Conservation (phyloP, 2,113 vertebrate genomes). For the Perccottus glenii region DNA sequence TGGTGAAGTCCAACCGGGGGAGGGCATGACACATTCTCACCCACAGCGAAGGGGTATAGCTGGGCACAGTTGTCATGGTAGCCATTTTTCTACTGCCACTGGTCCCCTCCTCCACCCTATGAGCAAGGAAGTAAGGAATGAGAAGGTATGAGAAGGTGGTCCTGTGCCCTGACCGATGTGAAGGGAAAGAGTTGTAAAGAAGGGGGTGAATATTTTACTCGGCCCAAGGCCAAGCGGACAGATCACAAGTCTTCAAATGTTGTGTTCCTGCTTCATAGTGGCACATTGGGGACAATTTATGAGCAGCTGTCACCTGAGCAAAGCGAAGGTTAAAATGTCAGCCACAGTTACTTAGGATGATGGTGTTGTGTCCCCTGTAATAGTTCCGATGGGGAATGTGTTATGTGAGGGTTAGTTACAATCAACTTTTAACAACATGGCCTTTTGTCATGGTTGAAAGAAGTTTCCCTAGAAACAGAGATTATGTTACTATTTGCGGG, state of each 20-base stretch:
- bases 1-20: conserved; percentile 80
- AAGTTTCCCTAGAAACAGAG: not conserved
- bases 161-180: conserved; percentile 12
- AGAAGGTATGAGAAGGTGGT: conserved; percentile 24
- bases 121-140: conserved; percentile 24
- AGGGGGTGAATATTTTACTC: conserved; percentile 22
- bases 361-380: too few relatives aligned
- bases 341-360: conserved; percentile 3
- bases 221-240: conserved; percentile 6
- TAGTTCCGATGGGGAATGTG: too few relatives aligned
- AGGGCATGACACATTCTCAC: conserved; percentile 82
- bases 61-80: conserved; percentile 78
- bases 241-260: not conserved
- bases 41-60: conserved; percentile 81
- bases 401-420: too few relatives aligned
- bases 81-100: conserved; percentile 66
- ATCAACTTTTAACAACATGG: not conserved
- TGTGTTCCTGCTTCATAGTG: not conserved
- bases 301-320: conserved; percentile 12
- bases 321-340: conserved; percentile 25
- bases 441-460: not conserved
- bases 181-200: not conserved
- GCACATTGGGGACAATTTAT: conserved; percentile 4
- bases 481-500: conserved; percentile 9
- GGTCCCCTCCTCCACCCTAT: conserved; percentile 65